Percentiles rank a stretch among this genome's conserved stretches.
phyloP scores from a whole-genome alignment of 2,113 vertebrate species.

The Tauraco erythrolophus region DNA sequence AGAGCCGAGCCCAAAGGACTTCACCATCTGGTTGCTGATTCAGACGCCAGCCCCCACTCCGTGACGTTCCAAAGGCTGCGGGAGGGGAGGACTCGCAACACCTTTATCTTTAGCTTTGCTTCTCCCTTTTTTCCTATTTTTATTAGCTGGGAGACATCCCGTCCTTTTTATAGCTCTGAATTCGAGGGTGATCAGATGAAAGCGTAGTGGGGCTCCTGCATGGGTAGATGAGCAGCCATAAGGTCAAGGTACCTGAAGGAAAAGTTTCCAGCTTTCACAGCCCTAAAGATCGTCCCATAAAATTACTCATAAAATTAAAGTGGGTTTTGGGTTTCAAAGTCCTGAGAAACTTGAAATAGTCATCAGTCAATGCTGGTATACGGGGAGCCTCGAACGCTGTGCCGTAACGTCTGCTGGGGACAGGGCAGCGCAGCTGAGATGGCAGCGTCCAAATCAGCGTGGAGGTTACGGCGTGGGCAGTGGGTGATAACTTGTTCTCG shows the following conservation, averaged over 20 bases:
- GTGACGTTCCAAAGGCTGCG: background rate
- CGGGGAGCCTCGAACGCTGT: background rate
- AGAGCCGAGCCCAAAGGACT: background rate
- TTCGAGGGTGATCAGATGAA: slow-evolving; percentile 8
- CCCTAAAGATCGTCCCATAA: slow-evolving; percentile 40
- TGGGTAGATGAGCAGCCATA: background rate
- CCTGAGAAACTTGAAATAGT: slow-evolving; percentile 6
- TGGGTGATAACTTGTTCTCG: background rate
- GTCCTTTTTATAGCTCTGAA: slow-evolving; percentile 20
- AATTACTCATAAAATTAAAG: slow-evolving; percentile 62
- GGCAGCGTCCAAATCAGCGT: background rate
- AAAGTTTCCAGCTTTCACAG: background rate
- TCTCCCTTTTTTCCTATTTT: slow-evolving; percentile 1
- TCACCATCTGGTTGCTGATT: background rate
- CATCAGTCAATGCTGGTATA: background rate
- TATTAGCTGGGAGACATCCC: slow-evolving; percentile 26
- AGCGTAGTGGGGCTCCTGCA: background rate
- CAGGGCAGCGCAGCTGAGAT: background rate
- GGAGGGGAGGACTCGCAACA: background rate
- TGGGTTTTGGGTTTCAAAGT: slow-evolving; percentile 21
- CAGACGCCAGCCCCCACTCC: background rate
- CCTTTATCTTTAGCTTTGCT: slow-evolving; percentile 18
- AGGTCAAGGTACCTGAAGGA: slow-evolving; percentile 48
- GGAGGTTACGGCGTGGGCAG: background rate
- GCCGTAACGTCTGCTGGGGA: background rate